Percentiles rank a stretch among this genome's conserved stretches.
Evolutionary conservation across 2,888 invertebrate genomes (phyloP).

Genomic region (Megastigmus dorsalis): DNA sequence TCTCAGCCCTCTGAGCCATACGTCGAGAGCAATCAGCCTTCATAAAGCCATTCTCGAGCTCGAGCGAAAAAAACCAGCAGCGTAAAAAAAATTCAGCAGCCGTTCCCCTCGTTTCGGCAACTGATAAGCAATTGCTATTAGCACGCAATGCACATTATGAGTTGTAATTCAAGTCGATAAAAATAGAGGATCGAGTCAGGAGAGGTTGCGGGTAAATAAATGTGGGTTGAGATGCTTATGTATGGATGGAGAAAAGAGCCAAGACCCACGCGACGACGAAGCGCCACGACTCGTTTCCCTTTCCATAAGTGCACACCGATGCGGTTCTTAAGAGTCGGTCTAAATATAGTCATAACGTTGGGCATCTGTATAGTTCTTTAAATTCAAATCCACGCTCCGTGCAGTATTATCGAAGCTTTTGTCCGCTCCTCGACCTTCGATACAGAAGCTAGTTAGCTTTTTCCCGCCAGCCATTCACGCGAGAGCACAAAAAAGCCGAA

Average conservation of each 20-base stretch:
- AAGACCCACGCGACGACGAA: conserved; percentile 16
- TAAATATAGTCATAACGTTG: no score
- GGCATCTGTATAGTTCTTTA: no score
- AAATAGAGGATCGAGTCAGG: conserved; percentile 11
- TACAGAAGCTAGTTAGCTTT: no score
- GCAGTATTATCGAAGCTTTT: no score
- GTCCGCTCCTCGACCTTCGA: no score
- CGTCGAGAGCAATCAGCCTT: conserved; percentile 16
- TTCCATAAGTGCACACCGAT: conserved; percentile 16
- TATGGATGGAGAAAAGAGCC: background rate
- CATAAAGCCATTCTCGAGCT: conserved; percentile 26
- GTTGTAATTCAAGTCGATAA: conserved; percentile 38
- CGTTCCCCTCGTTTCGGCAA: conserved; percentile 6
- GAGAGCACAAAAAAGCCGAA: no score
- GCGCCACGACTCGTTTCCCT: conserved; percentile 32
- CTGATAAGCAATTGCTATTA: conserved; percentile 36
- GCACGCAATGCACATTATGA: conserved; percentile 32
- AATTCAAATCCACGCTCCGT: no score
- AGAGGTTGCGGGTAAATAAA: conserved; percentile 7
- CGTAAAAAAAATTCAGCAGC: no score
- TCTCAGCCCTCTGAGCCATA: background rate
- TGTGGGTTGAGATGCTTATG: conserved; percentile 35
- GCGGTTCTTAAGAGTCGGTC: no score
- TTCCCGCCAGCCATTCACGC: no score
- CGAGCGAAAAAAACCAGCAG: background rate